These are phyloP conservation scores for Scaptomyza parva DNA, from an alignment of 2,888 invertebrate genomes.

Conservation along the genomic window DNA sequence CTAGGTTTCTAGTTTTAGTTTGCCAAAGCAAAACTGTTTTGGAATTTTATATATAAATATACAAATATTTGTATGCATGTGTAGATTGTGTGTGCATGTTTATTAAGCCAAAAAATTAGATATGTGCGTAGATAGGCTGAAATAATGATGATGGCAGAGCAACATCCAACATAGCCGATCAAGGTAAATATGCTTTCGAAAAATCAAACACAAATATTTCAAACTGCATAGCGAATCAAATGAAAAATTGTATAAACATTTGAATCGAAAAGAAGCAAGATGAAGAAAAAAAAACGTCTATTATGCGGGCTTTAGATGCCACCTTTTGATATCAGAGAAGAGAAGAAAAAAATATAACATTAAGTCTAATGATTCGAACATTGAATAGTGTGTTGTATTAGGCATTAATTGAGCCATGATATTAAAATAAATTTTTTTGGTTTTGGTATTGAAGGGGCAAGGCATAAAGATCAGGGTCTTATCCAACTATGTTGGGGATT, in stretches of 20 bases:
- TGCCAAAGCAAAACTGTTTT: slow-evolving; percentile 40
- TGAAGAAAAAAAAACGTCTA: background rate
- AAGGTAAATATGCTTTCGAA: slow-evolving; percentile 62
- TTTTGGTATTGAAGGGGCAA: slow-evolving; percentile 13
- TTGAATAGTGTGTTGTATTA: slow-evolving; percentile 23
- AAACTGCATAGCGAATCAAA: slow-evolving; percentile 48
- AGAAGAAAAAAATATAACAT: slow-evolving; percentile 28
- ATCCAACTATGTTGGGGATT: slow-evolving; percentile 15
- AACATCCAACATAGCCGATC: slow-evolving; percentile 50
- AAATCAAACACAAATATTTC: slow-evolving; percentile 23
- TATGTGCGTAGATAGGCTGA: slow-evolving; percentile 67
- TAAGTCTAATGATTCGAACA: slow-evolving; percentile 49
- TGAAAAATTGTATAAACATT: slow-evolving; percentile 54
- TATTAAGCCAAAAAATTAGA: slow-evolving; percentile 62
- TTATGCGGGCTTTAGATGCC: slow-evolving; percentile 53
- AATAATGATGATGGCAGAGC: slow-evolving; percentile 17
- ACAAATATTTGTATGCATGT: slow-evolving; percentile 46
- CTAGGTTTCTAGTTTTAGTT: slow-evolving; percentile 27
- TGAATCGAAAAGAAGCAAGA: background rate
- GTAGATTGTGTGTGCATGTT: slow-evolving; percentile 42
- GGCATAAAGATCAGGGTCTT: slow-evolving; percentile 51
- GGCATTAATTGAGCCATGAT: slow-evolving; percentile 52
- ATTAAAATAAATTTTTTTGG: slow-evolving; percentile 22
- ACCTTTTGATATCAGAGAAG: slow-evolving; percentile 43
- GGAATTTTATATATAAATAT: slow-evolving; percentile 62